Evolutionary conservation across 2,888 invertebrate genomes (phyloP).

Genomic region (Gastrophysa polygoni): DNA sequence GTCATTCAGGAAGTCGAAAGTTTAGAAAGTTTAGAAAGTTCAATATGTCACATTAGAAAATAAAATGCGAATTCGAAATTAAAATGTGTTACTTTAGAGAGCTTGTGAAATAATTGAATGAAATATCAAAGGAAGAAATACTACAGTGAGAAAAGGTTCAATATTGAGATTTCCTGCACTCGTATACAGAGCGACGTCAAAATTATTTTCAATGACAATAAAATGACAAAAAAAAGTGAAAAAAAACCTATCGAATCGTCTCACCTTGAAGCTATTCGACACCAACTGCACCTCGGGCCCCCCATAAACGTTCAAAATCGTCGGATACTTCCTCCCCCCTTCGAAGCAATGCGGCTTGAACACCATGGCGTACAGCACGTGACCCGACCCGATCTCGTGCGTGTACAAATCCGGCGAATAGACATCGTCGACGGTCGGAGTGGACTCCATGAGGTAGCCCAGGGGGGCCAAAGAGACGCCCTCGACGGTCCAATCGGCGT

Average conservation of each 20-base stretch:
- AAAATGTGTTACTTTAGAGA: no score
- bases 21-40: no score
- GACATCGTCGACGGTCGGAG: conserved; percentile 60
- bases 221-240: conserved; percentile 10
- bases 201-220: neutral
- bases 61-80: no score
- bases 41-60: no score
- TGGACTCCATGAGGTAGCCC: conserved; percentile 73
- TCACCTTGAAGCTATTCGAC: conserved; percentile 91
- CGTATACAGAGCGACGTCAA: no score
- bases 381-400: conserved; percentile 70
- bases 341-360: conserved; percentile 81
- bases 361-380: conserved; percentile 83
- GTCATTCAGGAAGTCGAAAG: no score
- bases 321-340: conserved; percentile 78
- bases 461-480: conserved; percentile 71
- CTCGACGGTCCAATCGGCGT: conserved; percentile 71
- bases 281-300: conserved; percentile 99
- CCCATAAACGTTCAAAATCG: conserved; percentile 95
- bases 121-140: no score
- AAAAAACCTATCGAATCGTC: no score
- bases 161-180: no score
- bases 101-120: no score
- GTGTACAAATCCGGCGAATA: conserved; percentile 76
- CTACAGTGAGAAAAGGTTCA: no score